phyloP scores from a whole-genome alignment of 2,888 invertebrate genomes.

The Saturnia pavonia region DNA sequence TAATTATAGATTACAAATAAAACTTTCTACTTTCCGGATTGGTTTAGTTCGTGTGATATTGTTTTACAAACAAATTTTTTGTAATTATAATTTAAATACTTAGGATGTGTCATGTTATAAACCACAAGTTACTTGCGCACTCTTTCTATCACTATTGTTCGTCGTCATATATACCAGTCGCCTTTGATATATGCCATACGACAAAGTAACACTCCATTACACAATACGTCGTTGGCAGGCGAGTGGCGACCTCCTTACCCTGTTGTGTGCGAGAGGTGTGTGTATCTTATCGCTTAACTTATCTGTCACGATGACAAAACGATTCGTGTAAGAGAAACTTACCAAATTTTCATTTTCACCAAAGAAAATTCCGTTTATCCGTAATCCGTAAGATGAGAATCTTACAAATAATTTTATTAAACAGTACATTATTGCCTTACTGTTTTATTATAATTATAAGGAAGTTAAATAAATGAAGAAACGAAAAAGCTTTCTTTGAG shows the following conservation, averaged over 20 bases:
- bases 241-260: slow-evolving; percentile 27
- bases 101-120: no score
- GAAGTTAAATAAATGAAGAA: no score
- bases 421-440: background rate
- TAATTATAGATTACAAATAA: no score
- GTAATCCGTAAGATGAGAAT: no score
- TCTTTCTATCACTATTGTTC: no score
- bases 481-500: no score
- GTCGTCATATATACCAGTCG: background rate
- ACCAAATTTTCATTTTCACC: background rate
- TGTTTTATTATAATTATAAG: background rate
- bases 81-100: no score
- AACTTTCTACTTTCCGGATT: no score
- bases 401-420: background rate
- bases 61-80: no score
- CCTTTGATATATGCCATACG: background rate
- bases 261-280: slow-evolving; percentile 3
- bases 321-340: background rate
- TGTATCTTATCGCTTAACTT: slow-evolving; percentile 2
- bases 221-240: slow-evolving; percentile 36
- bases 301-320: slow-evolving; percentile 4
- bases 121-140: no score
- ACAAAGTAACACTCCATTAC: slow-evolving; percentile 18
- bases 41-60: no score
- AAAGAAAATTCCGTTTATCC: background rate